Percentiles rank a stretch among this genome's conserved stretches.
These are phyloP conservation scores for Carcinoscorpius rotundicauda DNA, from an alignment of 1,140 invertebrate species.

Conservation along the genomic window DNA sequence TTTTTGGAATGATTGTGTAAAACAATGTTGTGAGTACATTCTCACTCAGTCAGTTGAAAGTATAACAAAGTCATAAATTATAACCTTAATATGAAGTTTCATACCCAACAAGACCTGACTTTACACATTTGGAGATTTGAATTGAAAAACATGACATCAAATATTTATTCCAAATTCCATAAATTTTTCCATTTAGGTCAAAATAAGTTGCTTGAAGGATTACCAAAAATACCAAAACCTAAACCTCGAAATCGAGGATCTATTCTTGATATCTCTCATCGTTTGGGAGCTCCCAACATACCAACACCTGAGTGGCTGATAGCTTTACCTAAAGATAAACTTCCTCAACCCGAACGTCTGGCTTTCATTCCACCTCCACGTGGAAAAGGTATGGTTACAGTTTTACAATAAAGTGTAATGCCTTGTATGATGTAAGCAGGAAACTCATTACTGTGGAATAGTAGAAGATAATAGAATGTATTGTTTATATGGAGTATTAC, in stretches of 20 bases:
- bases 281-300: constrained; percentile 51
- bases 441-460: too few species aligned
- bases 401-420: too few species aligned
- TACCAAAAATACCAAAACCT: constrained; percentile 17
- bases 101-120: too few species aligned
- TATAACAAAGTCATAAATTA: too few species aligned
- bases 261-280: constrained; percentile 62
- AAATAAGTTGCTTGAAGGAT: constrained; percentile 30
- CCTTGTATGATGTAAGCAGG: too few species aligned
- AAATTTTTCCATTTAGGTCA: constrained; percentile 36
- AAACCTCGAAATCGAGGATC: constrained; percentile 38
- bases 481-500: too few species aligned
- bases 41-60: too few species aligned
- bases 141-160: background rate
- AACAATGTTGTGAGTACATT: too few species aligned
- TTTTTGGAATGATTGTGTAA: too few species aligned
- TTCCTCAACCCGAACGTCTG: constrained; percentile 61
- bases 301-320: constrained; percentile 62
- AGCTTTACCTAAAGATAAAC: constrained; percentile 59
- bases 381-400: constrained; percentile 44
- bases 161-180: constrained; percentile 5
- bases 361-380: constrained; percentile 79
- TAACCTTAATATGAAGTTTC: too few species aligned
- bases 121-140: background rate
- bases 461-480: too few species aligned